Percentiles rank a stretch among this genome's conserved stretches.
Conservation (phyloP, 2,113 vertebrate genomes). For the Perognathus longimembris region DNA sequence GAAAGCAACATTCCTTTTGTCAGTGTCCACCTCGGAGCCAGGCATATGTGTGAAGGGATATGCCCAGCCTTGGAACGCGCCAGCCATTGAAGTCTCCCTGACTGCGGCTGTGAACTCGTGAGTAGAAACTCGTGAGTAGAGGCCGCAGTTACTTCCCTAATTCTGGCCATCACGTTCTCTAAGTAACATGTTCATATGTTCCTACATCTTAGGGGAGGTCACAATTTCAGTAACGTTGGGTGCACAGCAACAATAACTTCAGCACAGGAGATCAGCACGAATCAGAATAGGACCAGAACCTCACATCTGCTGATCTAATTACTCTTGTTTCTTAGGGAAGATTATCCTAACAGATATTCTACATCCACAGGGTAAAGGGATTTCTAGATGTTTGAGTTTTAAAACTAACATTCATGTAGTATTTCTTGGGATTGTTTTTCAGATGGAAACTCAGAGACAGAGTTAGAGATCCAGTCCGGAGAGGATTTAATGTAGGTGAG, state of each 20-base stretch:
- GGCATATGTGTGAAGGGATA: background rate
- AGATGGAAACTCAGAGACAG: background rate
- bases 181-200: background rate
- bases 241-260: background rate
- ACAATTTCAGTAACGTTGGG: background rate
- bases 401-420: background rate
- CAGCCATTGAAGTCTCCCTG: background rate
- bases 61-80: fast-evolving
- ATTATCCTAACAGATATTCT: background rate
- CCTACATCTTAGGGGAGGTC: background rate
- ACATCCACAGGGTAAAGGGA: background rate
- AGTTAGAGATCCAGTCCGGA: background rate
- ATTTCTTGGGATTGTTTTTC: background rate
- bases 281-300: background rate
- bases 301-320: background rate
- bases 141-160: background rate
- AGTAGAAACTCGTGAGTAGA: background rate
- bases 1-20: too few relatives aligned
- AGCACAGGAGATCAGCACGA: background rate
- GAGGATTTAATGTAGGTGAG: fast-evolving
- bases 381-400: background rate
- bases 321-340: too few relatives aligned
- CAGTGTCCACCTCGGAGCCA: background rate
- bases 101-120: too few relatives aligned
- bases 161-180: background rate